A percentile compares a stretch with the other conserved stretches of the same genome.
phyloP scores from a whole-genome alignment of 2,888 invertebrate genomes.

The Caenorhabditis sp. region DNA sequence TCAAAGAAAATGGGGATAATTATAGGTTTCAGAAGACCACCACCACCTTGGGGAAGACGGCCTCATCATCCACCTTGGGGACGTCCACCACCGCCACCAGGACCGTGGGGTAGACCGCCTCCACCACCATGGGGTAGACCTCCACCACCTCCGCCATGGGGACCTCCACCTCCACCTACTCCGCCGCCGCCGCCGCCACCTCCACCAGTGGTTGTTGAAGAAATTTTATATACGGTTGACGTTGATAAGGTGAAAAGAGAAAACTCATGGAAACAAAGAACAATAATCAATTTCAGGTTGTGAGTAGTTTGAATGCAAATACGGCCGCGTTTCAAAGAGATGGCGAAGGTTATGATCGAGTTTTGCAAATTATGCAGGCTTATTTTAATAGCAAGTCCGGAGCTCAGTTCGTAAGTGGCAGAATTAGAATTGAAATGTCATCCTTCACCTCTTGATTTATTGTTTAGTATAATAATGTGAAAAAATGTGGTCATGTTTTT shows the following conservation, averaged over 20 bases:
- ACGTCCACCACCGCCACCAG: slow-evolving; percentile 23
- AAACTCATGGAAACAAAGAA: background rate
- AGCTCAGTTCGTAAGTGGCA: slow-evolving; percentile 33
- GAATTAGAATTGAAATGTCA: background rate
- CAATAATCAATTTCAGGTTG: slow-evolving; percentile 33
- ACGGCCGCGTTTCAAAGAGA: slow-evolving; percentile 42
- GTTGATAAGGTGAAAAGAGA: slow-evolving; percentile 21
- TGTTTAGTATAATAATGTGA: too few relatives aligned
- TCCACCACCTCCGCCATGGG: slow-evolving; percentile 19
- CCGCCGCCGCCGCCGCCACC: slow-evolving; percentile 31
- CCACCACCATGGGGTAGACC: slow-evolving; percentile 31
- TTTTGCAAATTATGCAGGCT: slow-evolving; percentile 38
- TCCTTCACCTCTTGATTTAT: background rate
- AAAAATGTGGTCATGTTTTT: background rate
- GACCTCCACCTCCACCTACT: slow-evolving; percentile 15
- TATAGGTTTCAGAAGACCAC: slow-evolving; percentile 2
- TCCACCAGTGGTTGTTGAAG: slow-evolving; percentile 10
- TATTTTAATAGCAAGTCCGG: slow-evolving; percentile 42
- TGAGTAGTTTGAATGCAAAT: slow-evolving; percentile 40
- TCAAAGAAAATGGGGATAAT: too few relatives aligned
- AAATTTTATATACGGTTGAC: slow-evolving; percentile 23
- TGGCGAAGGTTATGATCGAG: slow-evolving; percentile 53
- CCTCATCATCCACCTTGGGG: slow-evolving; percentile 22
- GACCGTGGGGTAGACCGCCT: slow-evolving; percentile 2
- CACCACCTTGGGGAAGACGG: background rate